phyloP scores from a whole-genome alignment of 2,113 vertebrate species.

The Panthera leo region DNA sequence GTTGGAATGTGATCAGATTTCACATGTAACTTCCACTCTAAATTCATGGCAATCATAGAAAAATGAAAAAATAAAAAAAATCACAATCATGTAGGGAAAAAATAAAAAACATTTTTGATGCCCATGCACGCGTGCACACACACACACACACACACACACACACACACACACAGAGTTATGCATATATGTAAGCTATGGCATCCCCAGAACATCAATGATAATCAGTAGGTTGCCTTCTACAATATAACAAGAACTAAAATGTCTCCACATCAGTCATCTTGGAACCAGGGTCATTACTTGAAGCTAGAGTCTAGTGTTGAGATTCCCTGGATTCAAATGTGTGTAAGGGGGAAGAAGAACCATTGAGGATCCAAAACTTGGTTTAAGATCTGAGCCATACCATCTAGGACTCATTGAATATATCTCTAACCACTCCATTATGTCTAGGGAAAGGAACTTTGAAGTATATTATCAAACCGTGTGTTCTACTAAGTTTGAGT shows the following conservation, averaged over 20 bases:
- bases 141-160: neutral
- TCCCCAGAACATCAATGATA: neutral
- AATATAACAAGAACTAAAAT: neutral
- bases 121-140: neutral
- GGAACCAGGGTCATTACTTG: neutral
- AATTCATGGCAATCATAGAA: neutral
- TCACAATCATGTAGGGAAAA: neutral
- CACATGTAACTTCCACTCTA: neutral
- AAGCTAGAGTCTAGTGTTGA: neutral
- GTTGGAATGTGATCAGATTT: neutral
- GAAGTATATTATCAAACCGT: neutral
- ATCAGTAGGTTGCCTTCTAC: no score
- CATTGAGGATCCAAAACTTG: neutral
- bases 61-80: neutral
- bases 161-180: neutral
- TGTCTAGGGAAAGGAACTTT: neutral
- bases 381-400: neutral
- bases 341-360: neutral
- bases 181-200: neutral
- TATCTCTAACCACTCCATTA: neutral
- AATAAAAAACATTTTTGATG: neutral
- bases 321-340: neutral
- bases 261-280: neutral
- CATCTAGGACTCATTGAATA: neutral
- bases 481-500: neutral